Base-by-base conservation (phyloP, 1,140 invertebrate species). In the Microvelia longipes region DNA sequence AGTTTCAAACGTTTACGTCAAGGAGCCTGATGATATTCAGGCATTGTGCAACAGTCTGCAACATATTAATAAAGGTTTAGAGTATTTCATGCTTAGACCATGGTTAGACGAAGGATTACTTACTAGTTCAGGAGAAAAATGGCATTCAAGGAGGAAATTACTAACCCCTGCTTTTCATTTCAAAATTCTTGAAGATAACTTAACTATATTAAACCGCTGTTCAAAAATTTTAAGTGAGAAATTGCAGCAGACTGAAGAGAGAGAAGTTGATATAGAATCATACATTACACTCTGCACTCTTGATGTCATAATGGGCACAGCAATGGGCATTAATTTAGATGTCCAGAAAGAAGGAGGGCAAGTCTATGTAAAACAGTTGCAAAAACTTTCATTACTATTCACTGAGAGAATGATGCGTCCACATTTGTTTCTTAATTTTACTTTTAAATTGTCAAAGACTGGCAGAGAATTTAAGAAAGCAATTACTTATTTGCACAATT, bases 131-230 rank as follows among this genome's bases (percentile, higher is more conserved):
- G 85, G 85, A 85, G 77, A 78, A 11, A 87, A 86, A 80, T 91
- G 90, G 90, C 81, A 81, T 63, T 76, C 73, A 0, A 79, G 86
- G 67, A 77, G 90, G 15, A 88, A 87, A 78, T 77, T 90, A 60
- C 77, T 93, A 15, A 93, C 91, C 0, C 91, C 35, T 5, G 35
- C 35, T 50, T 50, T 50, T 50, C 35, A 50, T 50, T 50, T 50
- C 19, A 50, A 50, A 75, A 92, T 93, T 68, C 79, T 93, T 25
- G 85, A 91, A 68, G 82, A 88, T 72, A 92, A 91, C 76, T 72
- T 90, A 0, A 81, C 84, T 13, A 81, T 89, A 1, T 92, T 94
- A 77, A 87, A 90, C 73, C 81, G 85, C 66, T 87, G 92, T 73
- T 82, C 85, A 29, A 74, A 80, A 11, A 71, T 71, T 66, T 68